Evolutionary conservation across 2,888 invertebrate genomes (phyloP), one percentile per base, ranked within the genome.

Genomic region (Keiferia lycopersicella): DNA sequence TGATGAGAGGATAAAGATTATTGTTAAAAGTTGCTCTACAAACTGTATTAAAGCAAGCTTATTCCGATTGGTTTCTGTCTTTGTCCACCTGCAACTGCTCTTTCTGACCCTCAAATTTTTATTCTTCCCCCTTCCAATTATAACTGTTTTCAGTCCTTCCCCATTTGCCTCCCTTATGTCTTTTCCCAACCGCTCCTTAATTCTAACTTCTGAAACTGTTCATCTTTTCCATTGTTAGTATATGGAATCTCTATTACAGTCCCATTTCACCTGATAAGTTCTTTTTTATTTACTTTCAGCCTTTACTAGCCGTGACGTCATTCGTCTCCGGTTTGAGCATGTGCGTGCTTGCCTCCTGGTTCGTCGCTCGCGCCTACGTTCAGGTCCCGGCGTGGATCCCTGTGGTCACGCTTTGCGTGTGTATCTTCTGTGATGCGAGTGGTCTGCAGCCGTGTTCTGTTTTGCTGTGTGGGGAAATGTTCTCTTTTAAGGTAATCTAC

Each of bases 371-470:
- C n/a, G 69, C 76, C 0, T 73, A 78, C 60, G 80, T 76, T 0
- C 66, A 67, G 7, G 73, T 77, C 0, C 86, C 92, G 0, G 79
- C 82, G 11, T 93, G 93, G 93, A 70, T 93, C 8, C 93, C 93
- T 0, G 77, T 93, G 1, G 69, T 78, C 0, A 84, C 92, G 0
- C 74, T 93, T 0, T 93, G 93, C 20, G 26, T 88, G 1, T 93
- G 88, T 72, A 90, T 93, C 70, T 84, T 93, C 71, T 78, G 86
- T 11, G 93, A 93, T 64, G 81, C 92, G 0, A 75, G 91, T 0
- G 93, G 93, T 0, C 78, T 93, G 45, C 92, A 92, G 58, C 93
- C 93, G 0, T 84, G 89, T 0, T 92, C 93, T 0, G 87, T 93
- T 10, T 84, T 93, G 1, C 71, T 93, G 0, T 80, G 82, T 0